Base-by-base conservation (phyloP, 2,113 vertebrate species). In the Heliornis fulica region DNA sequence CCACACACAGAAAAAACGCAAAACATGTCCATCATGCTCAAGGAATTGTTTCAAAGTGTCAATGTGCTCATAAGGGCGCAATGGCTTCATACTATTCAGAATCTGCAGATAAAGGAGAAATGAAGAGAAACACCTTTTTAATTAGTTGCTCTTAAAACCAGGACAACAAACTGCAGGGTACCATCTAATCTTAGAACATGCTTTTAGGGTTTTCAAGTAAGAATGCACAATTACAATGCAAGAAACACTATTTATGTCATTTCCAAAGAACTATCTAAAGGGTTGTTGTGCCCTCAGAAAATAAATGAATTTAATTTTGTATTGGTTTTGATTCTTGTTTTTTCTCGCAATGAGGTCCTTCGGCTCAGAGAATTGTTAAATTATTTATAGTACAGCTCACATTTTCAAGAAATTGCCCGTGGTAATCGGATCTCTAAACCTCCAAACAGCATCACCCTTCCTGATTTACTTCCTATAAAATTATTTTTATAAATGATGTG, bases 1-100 rank as follows among this genome's bases (percentile, higher is more conserved):
- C 99, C 99, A 99, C 56, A 98, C 57, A 82, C 99, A 98, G 72
- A 95, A 98, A 97, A 99, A 99, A n/a, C 99, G 97, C 85, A 99
- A 97, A 81, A 99, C 98, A 28, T 98, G 95, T 19, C 96, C 86
- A 83, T 99, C 98, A 5, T 98, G 92, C 31, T 99, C 97, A 59
- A 99, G 97, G 95, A 99, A 99, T 93, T 99, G 98, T 87, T 93
- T 98, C 86, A 98, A 97, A 3, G 98, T 99, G 92, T 99, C 98
- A 5, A 88, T 80, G 51, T 96, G 96, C 72, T 99, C 98, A 40
- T 99, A 99, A 1, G 99, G 99, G 32, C 95, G 98, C 7, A 98
- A 96, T 1, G 99, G 99, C 12, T 98, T 97, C 85, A 98, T 97
- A 28, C 31, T 98, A 2, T 98, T 97, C 66, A 98, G 92, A 21